Evolutionary conservation across 2,888 invertebrate species (phyloP).

Genomic region (Entomobrya proxima): DNA sequence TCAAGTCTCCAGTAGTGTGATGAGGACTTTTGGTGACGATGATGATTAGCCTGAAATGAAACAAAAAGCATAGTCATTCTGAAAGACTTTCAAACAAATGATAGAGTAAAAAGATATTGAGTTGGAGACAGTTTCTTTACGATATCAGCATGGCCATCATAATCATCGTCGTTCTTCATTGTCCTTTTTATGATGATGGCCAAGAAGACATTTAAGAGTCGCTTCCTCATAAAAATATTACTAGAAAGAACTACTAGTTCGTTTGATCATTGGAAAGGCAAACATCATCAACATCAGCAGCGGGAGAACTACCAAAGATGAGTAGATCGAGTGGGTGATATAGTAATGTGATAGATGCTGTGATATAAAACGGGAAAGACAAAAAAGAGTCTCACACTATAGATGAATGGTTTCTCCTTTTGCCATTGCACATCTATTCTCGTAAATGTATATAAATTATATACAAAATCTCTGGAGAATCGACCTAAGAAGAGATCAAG

Average conservation of each 20-base stretch:
- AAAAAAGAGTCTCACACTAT: neutral
- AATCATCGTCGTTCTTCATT: neutral
- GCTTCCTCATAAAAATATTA: neutral
- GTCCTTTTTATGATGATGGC: neutral
- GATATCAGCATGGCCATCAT: neutral
- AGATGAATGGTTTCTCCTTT: neutral
- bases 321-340: conserved; percentile 22
- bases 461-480: neutral
- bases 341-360: conserved; percentile 32
- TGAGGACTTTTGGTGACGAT: neutral
- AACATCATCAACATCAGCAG: neutral
- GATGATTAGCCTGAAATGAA: conserved; percentile 20
- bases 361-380: conserved; percentile 35
- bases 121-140: conserved; percentile 31
- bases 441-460: too few relatives aligned
- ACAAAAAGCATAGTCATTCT: conserved; percentile 20
- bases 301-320: neutral
- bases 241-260: neutral
- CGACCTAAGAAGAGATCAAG: too few relatives aligned
- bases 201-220: neutral
- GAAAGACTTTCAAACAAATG: neutral
- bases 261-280: neutral
- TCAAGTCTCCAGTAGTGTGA: conserved; percentile 19
- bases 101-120: neutral
- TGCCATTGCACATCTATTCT: neutral